Conservation (phyloP, 2,888 invertebrate genomes). For the Acrobasis repandana region DNA sequence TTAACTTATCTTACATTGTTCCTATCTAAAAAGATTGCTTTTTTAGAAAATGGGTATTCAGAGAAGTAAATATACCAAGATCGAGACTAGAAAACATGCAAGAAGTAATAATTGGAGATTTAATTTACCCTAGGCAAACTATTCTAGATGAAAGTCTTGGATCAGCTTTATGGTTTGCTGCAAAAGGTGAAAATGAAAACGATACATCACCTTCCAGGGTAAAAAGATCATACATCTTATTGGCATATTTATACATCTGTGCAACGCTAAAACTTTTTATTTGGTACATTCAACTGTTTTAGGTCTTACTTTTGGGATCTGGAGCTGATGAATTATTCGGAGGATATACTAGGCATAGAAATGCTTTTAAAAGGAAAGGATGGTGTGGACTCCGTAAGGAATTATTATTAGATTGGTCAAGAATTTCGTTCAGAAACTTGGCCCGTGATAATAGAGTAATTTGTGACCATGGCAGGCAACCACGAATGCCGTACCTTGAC, state of each 20-base stretch:
- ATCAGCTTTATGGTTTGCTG: constrained; percentile 98
- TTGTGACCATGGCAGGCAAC: constrained; percentile 93
- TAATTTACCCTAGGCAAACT: constrained; percentile 93
- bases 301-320: constrained; percentile 94
- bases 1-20: neutral
- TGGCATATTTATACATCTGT: neutral
- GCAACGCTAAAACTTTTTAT: neutral
- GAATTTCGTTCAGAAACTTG: constrained; percentile 95
- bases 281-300: constrained; percentile 31
- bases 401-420: constrained; percentile 89
- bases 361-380: constrained; percentile 83
- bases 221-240: constrained; percentile 29
- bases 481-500: constrained; percentile 91
- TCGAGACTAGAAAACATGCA: constrained; percentile 85
- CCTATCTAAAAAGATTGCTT: constrained; percentile 11
- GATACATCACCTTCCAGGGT: constrained; percentile 86
- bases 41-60: constrained; percentile 90
- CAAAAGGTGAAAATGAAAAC: constrained; percentile 84
- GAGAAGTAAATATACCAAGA: constrained; percentile 89
- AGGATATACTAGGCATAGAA: constrained; percentile 95
- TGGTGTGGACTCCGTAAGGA: constrained; percentile 84
- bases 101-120: constrained; percentile 84
- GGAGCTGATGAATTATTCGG: constrained; percentile 99
- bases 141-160: constrained; percentile 98
- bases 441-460: constrained; percentile 97